Conservation (phyloP, 2,113 vertebrate genomes). For the Sylvia atricapilla region DNA sequence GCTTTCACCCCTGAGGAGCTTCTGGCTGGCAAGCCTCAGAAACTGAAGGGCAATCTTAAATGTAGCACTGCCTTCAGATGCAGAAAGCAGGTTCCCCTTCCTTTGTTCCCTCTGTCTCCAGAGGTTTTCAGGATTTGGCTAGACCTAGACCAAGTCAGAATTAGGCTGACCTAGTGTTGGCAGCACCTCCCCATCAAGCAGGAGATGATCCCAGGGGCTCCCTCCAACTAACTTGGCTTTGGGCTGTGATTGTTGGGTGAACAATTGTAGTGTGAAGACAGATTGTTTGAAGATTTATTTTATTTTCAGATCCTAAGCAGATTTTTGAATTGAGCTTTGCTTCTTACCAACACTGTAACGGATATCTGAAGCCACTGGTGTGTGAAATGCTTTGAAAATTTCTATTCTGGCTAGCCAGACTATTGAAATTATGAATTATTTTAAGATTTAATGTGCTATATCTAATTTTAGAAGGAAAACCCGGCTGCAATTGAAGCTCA, state of each 20-base stretch:
- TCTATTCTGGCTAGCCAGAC: background rate
- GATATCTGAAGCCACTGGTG: background rate
- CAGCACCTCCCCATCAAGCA: background rate
- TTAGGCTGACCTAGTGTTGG: background rate
- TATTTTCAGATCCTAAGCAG: background rate
- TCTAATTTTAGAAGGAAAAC: background rate
- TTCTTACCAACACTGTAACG: background rate
- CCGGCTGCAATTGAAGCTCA: background rate
- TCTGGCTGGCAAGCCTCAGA: background rate
- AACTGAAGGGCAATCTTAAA: background rate
- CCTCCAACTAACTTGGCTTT: background rate
- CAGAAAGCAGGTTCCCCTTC: background rate
- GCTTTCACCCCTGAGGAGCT: background rate
- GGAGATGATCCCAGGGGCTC: background rate
- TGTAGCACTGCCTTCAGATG: background rate
- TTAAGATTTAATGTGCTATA: background rate
- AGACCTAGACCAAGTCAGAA: background rate
- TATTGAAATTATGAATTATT: background rate
- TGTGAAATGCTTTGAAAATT: background rate
- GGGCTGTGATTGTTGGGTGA: background rate
- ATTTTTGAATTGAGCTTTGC: background rate
- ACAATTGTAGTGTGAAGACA: background rate
- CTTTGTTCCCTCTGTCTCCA: background rate
- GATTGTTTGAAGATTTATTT: background rate
- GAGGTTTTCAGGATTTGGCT: background rate